Evolutionary conservation across 2,797 vertebrate species (phyloP), one percentile per base, ranked within the genome.

Genomic region (Lemur catta): DNA sequence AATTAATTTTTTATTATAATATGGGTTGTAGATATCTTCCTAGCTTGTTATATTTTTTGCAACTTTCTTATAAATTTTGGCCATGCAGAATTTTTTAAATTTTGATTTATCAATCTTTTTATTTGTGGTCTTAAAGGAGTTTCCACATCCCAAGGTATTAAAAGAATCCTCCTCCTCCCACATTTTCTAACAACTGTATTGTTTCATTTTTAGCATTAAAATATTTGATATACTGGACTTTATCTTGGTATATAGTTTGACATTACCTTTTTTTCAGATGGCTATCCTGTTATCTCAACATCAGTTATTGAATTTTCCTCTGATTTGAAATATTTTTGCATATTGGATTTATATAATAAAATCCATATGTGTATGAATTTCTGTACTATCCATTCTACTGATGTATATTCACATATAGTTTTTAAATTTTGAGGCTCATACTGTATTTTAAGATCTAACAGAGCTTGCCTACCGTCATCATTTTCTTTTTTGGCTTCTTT

Each of bases 261-360:
- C 11, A 46, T 72, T 20, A 65, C 4, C 7, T 59, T 43, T 92
- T 84, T 57, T 92, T 84, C 67, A 89, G 26, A 65, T 78, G 61
- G 11, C 14, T 50, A 57, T 71, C 26, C 63, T 84, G 17, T 89
- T 86, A 46, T 82, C 15, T 94, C 63, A 86, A 6, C 33, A 65
- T 93, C 30, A 28, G 13, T 41, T 61, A 85, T 18, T 76, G 33
- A 67, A 78, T 93, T 88, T 94, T 85, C 17, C 50, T 89, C 69
- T 59, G 20, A 85, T 79, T 84, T 84, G 50, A 96, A 78, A 87
- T n/a, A 67, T 80, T 92, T 92, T 74, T 30, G 18, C 43, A 55
- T 7, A 55, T 33, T 84, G 22, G 89, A 95, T 95, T 93, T 79
- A 75, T 79, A 75, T 28, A 48, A n/a, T 65, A 65, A 93, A 91